Evolutionary conservation across 2,797 vertebrate species (phyloP).

Genomic region (Lophius americanus): DNA sequence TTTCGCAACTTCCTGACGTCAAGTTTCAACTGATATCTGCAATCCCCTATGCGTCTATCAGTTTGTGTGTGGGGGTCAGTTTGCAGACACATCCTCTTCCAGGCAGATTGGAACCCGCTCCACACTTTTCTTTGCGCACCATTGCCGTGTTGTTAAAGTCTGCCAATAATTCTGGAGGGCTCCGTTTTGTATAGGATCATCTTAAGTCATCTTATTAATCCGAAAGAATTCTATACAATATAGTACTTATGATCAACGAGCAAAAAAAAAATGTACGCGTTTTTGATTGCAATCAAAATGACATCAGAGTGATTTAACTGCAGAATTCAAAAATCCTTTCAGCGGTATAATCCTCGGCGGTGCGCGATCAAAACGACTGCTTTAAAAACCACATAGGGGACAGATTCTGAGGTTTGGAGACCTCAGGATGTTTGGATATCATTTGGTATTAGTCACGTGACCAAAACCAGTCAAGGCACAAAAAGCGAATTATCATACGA

Average conservation of each 20-base stretch:
- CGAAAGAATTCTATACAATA: conserved; percentile 10
- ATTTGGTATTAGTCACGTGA: conserved; percentile 43
- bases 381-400: conserved; percentile 27
- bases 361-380: conserved; percentile 38
- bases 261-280: conserved; percentile 11
- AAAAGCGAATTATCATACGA: conserved; percentile 34
- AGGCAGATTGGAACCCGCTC: too few species aligned
- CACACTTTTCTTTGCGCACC: too few species aligned
- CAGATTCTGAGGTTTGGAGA: not conserved
- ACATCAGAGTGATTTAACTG: conserved; percentile 41
- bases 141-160: too few species aligned
- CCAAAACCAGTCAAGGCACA: conserved; percentile 34
- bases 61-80: too few species aligned
- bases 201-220: too few species aligned
- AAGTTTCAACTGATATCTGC: too few species aligned
- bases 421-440: conserved; percentile 29
- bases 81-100: too few species aligned
- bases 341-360: conserved; percentile 31
- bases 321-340: conserved; percentile 28
- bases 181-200: too few species aligned
- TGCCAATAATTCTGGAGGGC: too few species aligned
- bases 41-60: too few species aligned
- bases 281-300: conserved; percentile 31
- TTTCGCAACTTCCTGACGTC: too few species aligned
- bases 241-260: conserved; percentile 31